Percentiles rank a stretch among this genome's conserved stretches.
phyloP scores from a whole-genome alignment of 1,140 invertebrate species.

The Drosophila bifasciata region DNA sequence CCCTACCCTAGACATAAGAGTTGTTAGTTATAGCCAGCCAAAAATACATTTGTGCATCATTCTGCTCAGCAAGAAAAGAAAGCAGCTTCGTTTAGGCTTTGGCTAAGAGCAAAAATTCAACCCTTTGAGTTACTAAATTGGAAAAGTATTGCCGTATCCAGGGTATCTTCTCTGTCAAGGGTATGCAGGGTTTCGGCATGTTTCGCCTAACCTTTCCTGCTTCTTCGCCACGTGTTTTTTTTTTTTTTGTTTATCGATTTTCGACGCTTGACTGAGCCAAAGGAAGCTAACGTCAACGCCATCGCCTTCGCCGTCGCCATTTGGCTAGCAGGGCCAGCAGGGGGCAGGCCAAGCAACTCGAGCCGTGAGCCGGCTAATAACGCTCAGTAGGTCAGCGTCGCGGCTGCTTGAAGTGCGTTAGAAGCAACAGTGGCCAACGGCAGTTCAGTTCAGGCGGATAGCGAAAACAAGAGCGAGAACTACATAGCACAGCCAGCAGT shows the following conservation, averaged over 20 bases:
- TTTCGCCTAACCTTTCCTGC: conserved; percentile 12
- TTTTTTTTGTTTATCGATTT: conserved; percentile 69
- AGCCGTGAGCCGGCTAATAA: conserved; percentile 72
- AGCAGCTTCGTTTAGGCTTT: too few relatives aligned
- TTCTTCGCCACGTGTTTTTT: conserved; percentile 21
- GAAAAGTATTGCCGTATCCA: too few relatives aligned
- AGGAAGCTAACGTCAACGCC: conserved; percentile 5
- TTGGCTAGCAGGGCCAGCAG: neutral
- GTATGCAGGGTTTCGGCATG: conserved; percentile 30
- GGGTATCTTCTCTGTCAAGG: conserved; percentile 5
- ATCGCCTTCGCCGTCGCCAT: too few relatives aligned
- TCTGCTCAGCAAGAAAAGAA: too few relatives aligned
- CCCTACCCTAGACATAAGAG: too few relatives aligned
- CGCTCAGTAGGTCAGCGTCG: conserved; percentile 75
- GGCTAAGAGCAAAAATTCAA: too few relatives aligned
- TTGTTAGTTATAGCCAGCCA: too few relatives aligned
- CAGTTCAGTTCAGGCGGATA: conserved; percentile 30
- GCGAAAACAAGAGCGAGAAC: conserved; percentile 47
- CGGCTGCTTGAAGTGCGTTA: conserved; percentile 72
- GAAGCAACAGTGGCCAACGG: conserved; percentile 77
- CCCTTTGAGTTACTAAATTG: too few relatives aligned
- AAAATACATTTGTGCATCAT: too few relatives aligned
- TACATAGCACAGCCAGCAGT: conserved; percentile 35
- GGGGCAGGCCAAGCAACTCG: conserved; percentile 15
- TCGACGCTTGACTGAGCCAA: conserved; percentile 55